A percentile compares a stretch with the other conserved stretches of the same genome.
These are phyloP conservation scores for Anarrhichthys ocellatus DNA, from an alignment of 2,113 vertebrate genomes.

Conservation along the genomic window DNA sequence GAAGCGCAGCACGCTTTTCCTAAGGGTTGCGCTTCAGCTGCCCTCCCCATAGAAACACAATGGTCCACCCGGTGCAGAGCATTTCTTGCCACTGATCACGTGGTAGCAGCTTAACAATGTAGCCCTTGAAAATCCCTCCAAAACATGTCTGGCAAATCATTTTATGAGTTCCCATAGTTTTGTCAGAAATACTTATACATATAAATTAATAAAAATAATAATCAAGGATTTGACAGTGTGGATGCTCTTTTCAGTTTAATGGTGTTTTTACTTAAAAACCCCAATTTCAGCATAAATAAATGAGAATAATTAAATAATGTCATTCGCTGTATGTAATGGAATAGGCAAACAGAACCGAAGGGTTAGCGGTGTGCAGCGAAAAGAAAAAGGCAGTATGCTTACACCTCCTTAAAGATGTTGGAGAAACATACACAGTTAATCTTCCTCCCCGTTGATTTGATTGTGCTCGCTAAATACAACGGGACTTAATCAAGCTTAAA, in stretches of 20 bases:
- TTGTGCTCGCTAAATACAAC: constrained; percentile 86
- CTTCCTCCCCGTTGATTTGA: constrained; percentile 82
- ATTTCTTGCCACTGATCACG: neutral
- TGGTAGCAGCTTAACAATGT: no score
- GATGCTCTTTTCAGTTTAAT: neutral
- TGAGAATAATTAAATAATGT: neutral
- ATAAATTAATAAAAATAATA: neutral
- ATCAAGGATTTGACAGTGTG: neutral
- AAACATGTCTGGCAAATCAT: neutral
- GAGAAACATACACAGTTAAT: constrained; percentile 79
- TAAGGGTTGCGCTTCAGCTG: no score
- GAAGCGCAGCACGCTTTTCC: no score
- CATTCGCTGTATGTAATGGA: neutral
- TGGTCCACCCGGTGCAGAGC: no score
- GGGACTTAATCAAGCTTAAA: constrained; percentile 88
- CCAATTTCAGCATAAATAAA: constrained; percentile 1
- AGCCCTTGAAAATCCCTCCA: neutral
- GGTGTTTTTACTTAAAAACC: neutral
- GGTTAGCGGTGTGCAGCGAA: constrained; percentile 8
- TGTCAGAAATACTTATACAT: neutral
- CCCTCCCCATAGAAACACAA: no score
- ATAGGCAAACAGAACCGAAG: neutral
- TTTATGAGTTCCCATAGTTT: neutral
- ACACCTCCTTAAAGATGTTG: constrained; percentile 68
- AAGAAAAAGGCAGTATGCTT: constrained; percentile 32